Base-by-base conservation (phyloP, 92 coral and sea anemone genomes). In the Palythoa grandis region DNA sequence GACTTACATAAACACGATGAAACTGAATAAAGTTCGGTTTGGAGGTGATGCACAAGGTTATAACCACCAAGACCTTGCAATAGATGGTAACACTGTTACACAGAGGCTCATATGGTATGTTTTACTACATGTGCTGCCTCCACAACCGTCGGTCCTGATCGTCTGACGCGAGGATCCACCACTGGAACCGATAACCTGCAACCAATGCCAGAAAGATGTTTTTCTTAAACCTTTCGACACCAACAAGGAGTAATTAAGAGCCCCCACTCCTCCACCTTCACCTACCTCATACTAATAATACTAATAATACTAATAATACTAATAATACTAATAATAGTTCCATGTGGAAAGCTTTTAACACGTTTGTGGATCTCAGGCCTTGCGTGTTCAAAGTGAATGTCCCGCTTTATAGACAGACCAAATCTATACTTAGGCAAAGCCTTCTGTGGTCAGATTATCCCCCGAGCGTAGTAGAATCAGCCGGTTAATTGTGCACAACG, bases 111-210 rank as follows among this genome's bases (percentile, higher is more conserved):
- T 23, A 97, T 97, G 83, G 99, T 85, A 72, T 97, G 96, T 88
- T 97, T 95, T 17, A 97, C 94, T 10, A 97, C 91, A 77, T 97
- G 99, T 16, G 99, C 98, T 10, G 99, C 99, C 83, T 97, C 99
- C 15, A 97, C 98, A 13, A 97, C 98, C 66, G 97, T 93, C 7
- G 99, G 99, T 11, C 96, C 99, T 7, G 99, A 91, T 48, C 98
- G 92, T 76, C 92, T 88, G 20, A 97, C 93, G 69, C 99, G 92
- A 0, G 98, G 94, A 52, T 97, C 99, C 63, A 89, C 71, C 50
- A 97, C 94, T 9, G 99, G 99, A 4, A 97, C 95, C 3, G 98
- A 92, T 79, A 97, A 88, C 92, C 99, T 97, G 92, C 22, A 77
- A 79, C 54, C 9, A 82, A 65, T 24, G 16, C 67, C 16, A 68